Conservation (phyloP, 2,113 vertebrate genomes). For the Crotalus helleri region DNA sequence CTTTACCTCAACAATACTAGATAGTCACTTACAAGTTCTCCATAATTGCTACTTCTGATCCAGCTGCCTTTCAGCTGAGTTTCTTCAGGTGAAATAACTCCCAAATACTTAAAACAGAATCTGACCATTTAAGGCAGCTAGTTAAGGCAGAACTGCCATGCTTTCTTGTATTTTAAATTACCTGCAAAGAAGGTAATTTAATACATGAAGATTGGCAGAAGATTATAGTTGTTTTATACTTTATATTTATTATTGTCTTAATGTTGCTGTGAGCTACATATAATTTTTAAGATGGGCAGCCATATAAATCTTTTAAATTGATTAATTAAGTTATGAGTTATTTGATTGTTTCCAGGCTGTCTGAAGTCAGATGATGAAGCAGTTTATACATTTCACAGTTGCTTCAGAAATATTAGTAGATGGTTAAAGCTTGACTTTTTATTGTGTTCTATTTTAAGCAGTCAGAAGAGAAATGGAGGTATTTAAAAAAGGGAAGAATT, state of each 20-base stretch:
- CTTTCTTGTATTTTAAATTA: not conserved
- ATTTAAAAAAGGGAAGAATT: not conserved
- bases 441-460: not conserved
- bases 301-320: not conserved
- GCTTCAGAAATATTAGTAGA: constrained; percentile 67
- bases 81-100: not conserved
- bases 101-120: not conserved
- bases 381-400: constrained; percentile 48
- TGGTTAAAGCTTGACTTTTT: constrained; percentile 43
- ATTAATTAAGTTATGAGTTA: not conserved
- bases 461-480: not conserved
- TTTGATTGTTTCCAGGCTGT: not conserved
- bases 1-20: not conserved
- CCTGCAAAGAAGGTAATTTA: not conserved
- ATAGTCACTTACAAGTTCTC: not conserved
- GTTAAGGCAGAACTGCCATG: not conserved
- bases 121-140: not conserved
- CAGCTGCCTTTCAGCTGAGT: not conserved
- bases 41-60: not conserved
- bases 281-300: not conserved
- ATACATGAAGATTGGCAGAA: not conserved
- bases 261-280: not conserved
- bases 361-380: not conserved
- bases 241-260: not conserved
- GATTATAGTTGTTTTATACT: not conserved